These are phyloP conservation scores for Tetragnatha montana DNA, from an alignment of 2,888 invertebrate species.

Conservation along the genomic window DNA sequence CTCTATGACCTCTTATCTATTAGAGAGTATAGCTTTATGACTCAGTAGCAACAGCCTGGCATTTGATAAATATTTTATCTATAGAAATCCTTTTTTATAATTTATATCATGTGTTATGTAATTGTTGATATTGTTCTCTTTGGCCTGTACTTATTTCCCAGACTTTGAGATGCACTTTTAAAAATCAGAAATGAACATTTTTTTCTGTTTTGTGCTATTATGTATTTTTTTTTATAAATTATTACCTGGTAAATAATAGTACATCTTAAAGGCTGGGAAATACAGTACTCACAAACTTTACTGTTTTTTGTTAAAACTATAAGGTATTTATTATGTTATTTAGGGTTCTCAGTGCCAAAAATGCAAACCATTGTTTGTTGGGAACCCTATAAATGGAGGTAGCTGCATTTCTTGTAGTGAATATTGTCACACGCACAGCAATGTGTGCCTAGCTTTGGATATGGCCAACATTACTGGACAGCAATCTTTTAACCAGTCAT, in stretches of 20 bases:
- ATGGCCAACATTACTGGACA: constrained; percentile 44
- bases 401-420: constrained; percentile 91
- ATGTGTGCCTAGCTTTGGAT: constrained; percentile 80
- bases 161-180: background rate
- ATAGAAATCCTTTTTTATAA: too few species aligned
- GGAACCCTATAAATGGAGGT: constrained; percentile 88
- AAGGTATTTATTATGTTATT: constrained; percentile 58
- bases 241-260: too few species aligned
- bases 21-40: too few species aligned
- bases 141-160: background rate
- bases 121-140: background rate
- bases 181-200: too few species aligned
- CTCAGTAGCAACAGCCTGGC: too few species aligned
- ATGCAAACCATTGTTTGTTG: constrained; percentile 92
- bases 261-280: too few species aligned
- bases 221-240: background rate
- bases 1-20: too few species aligned
- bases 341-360: constrained; percentile 92
- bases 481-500: constrained; percentile 52
- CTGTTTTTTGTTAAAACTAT: background rate
- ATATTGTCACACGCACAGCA: constrained; percentile 88
- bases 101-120: background rate
- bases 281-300: background rate
- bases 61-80: too few species aligned
- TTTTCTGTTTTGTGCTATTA: background rate